Base-by-base conservation (phyloP, 2,888 invertebrate species). In the Aspidiotus rigidus region DNA sequence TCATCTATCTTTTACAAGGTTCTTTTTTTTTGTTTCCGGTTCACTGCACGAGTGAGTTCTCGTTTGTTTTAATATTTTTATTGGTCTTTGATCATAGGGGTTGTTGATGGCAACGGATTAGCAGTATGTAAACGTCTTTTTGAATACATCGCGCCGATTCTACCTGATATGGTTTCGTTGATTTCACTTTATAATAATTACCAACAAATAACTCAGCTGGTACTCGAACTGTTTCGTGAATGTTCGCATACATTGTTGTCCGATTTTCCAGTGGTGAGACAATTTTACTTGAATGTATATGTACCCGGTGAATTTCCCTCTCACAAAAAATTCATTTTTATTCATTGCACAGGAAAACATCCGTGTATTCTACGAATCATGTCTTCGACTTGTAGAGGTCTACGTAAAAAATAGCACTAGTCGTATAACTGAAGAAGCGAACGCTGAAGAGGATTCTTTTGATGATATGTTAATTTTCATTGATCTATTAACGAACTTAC, bases 381-480 rank as follows among this genome's bases (percentile, higher is more conserved):
- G 87, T 74, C 81, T 88, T 72, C 82, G 83, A 7, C 83, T 86
- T 1, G 85, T 91, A 70, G 85, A 87, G 76, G 83, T 84, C 1
- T 91, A 90, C 76, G 82, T 84, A 70, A 80, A 83, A 72, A 85
- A 83, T 78, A 87, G 86, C 75, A 80, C 82, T 0, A 83, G 85
- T 63, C 82, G 86, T 73, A 79, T 86, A 59, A 84, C 83, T 0
- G 78, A 79, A 28, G 86, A 86, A 71, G 80, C 82, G 2, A 83
- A 84, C 41, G 85, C 85, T 13, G 88, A 89, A 66, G 92, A 92
- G 75, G 90, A 85, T 73, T 83, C 83, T 63, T 86, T 82, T 74
- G 83, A 88, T 79, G 93, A 93, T 76, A 84, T 93, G 73, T 82
- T 87, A 66, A 81, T 90, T 7, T 81, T 93, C 10, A 86, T 93